A percentile compares a stretch with the other conserved stretches of the same genome.
Conservation (phyloP, 2,888 invertebrate genomes). For the Drosophila melanosoma region DNA sequence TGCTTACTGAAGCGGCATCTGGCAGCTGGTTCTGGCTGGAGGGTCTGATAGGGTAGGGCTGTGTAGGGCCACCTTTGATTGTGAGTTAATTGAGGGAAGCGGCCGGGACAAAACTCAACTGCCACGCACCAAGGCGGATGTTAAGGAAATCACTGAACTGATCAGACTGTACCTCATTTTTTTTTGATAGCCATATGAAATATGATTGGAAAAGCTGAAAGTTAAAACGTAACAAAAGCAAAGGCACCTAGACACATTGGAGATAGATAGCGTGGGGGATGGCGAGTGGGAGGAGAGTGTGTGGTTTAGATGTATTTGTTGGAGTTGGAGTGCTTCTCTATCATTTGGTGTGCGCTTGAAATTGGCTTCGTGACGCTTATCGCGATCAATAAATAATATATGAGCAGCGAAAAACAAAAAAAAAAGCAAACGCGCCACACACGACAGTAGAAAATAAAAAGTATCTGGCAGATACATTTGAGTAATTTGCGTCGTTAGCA, state of each 20-base stretch:
- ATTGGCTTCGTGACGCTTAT: constrained; percentile 84
- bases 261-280: neutral
- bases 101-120: constrained; percentile 35
- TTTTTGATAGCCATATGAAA: neutral
- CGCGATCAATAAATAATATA: constrained; percentile 85
- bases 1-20: constrained; percentile 58
- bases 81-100: constrained; percentile 65
- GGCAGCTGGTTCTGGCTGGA: constrained; percentile 56
- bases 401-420: constrained; percentile 59
- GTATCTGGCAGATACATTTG: constrained; percentile 81
- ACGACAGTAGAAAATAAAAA: constrained; percentile 70
- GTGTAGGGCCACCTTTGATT: constrained; percentile 61
- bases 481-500: constrained; percentile 80
- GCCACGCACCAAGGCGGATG: constrained; percentile 71
- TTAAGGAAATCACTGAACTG: constrained; percentile 44
- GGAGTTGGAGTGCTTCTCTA: constrained; percentile 49
- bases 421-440: constrained; percentile 28
- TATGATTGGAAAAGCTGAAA: constrained; percentile 27
- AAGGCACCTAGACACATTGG: neutral
- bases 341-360: constrained; percentile 75
- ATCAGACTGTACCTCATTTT: constrained; percentile 44
- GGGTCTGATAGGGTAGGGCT: neutral
- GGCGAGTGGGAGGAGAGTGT: neutral
- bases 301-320: constrained; percentile 5
- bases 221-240: neutral